These are phyloP conservation scores for Gadopsis marmoratus DNA, from an alignment of 2,797 vertebrate species.

Conservation along the genomic window DNA sequence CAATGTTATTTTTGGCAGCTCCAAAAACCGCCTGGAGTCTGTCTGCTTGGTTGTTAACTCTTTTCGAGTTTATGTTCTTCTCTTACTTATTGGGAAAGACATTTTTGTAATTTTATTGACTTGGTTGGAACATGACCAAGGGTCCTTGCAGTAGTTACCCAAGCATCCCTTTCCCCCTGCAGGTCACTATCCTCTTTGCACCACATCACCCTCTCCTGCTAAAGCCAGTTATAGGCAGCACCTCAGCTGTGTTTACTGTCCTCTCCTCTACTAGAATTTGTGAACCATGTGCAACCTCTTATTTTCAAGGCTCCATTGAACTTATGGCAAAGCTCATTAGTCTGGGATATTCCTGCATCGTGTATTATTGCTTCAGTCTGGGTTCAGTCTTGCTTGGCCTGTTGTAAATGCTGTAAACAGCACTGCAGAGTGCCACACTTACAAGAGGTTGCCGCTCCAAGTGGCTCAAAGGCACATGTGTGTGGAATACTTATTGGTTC, in stretches of 20 bases:
- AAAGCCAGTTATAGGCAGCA: conserved; percentile 5
- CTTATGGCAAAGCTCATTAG: conserved; percentile 47
- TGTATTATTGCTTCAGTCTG: conserved; percentile 30
- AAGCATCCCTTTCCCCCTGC: conserved; percentile 23
- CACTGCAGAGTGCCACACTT: conserved; percentile 7
- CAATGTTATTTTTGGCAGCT: conserved; percentile 50
- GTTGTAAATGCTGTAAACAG: conserved; percentile 24
- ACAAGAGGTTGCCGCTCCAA: not conserved
- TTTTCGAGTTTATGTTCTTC: conserved; percentile 25
- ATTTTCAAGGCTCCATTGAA: conserved; percentile 43
- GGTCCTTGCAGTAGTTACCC: conserved; percentile 28
- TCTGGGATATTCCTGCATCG: conserved; percentile 23
- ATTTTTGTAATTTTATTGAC: conserved; percentile 46
- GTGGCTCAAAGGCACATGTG: conserved; percentile 2
- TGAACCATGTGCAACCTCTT: conserved; percentile 47
- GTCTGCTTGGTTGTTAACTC: conserved; percentile 32
- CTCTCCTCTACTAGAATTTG: conserved; percentile 19
- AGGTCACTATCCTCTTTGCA: conserved; percentile 28
- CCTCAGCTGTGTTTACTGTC: conserved; percentile 45
- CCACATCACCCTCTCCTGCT: conserved; percentile 11
- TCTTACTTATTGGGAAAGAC: conserved; percentile 46
- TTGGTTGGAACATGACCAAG: conserved; percentile 53
- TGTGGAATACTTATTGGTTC: not conserved
- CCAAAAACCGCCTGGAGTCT: conserved; percentile 9
- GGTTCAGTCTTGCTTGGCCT: conserved; percentile 20